Evolutionary conservation across 2,888 invertebrate genomes (phyloP).

Genomic region (Tolmerus cingulatus): DNA sequence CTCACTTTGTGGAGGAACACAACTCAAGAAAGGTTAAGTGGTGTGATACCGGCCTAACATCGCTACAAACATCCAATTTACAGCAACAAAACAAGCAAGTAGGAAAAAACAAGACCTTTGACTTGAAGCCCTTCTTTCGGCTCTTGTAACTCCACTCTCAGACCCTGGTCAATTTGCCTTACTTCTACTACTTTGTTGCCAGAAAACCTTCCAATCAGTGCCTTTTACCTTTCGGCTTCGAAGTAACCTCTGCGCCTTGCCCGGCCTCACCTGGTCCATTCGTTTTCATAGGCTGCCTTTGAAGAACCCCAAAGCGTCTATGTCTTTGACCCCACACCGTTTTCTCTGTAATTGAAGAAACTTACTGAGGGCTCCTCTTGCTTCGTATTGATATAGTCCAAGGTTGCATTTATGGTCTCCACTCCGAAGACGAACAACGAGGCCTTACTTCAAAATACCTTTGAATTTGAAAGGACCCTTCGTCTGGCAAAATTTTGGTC

Average conservation of each 20-base stretch:
- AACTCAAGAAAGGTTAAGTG: slow-evolving; percentile 35
- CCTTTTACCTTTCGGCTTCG: not conserved
- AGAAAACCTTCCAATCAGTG: slow-evolving; percentile 26
- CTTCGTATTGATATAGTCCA: not conserved
- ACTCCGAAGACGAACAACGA: not conserved
- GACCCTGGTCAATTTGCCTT: not conserved
- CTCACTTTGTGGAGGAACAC: slow-evolving; percentile 20
- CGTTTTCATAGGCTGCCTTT: not conserved
- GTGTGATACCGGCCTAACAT: slow-evolving; percentile 31
- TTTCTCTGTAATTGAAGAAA: not conserved
- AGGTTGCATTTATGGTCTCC: not conserved
- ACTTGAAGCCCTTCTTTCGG: not conserved
- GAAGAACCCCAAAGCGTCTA: not conserved
- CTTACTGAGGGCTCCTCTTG: not conserved
- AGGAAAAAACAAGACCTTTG: not conserved
- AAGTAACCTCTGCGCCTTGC: not conserved
- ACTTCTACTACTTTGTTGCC: not conserved
- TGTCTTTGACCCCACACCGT: not conserved
- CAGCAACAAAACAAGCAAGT: slow-evolving; percentile 19
- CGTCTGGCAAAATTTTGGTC: not conserved
- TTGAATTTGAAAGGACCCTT: not conserved
- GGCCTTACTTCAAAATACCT: not conserved
- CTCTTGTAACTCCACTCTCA: not conserved
- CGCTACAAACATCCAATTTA: slow-evolving; percentile 34
- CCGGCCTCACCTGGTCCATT: not conserved